Evolutionary conservation across 2,113 vertebrate genomes (phyloP).

Genomic region (Gopherus flavomarginatus): DNA sequence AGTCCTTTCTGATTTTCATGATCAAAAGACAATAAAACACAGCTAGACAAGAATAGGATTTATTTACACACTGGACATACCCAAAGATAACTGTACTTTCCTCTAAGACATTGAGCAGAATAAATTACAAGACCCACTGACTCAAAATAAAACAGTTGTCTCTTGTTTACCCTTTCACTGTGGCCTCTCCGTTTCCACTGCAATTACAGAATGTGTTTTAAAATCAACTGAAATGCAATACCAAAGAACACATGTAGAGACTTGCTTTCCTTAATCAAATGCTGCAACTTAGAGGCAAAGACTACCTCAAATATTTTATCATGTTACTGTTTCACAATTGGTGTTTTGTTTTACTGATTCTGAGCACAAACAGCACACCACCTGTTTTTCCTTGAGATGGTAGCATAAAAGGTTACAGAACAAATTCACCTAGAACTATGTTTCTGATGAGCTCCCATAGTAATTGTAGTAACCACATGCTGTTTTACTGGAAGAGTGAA

Average conservation of each 20-base stretch:
- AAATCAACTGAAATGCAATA: slow-evolving; percentile 36
- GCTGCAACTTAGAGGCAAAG: not conserved
- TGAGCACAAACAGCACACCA: not conserved
- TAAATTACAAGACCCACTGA: not conserved
- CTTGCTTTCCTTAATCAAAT: slow-evolving; percentile 15
- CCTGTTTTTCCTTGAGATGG: slow-evolving; percentile 7
- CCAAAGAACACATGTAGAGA: not conserved
- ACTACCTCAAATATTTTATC: not conserved
- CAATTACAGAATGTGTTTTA: slow-evolving; percentile 41
- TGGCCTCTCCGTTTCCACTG: slow-evolving; percentile 18
- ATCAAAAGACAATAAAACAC: not conserved
- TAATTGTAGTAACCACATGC: slow-evolving; percentile 75
- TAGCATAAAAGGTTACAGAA: slow-evolving; percentile 62
- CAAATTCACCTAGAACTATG: slow-evolving; percentile 53
- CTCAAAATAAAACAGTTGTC: not conserved
- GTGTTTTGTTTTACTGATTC: slow-evolving; percentile 18
- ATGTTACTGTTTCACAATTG: not conserved
- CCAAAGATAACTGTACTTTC: not conserved
- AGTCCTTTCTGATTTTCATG: not conserved
- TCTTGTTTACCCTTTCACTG: slow-evolving; percentile 14
- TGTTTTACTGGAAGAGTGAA: slow-evolving; percentile 76
- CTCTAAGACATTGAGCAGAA: slow-evolving; percentile 19
- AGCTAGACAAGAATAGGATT: not conserved
- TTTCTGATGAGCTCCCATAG: slow-evolving; percentile 68
- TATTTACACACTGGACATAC: not conserved